phyloP scores from a whole-genome alignment of 1,140 invertebrate genomes.

The Danaus plexippus region DNA sequence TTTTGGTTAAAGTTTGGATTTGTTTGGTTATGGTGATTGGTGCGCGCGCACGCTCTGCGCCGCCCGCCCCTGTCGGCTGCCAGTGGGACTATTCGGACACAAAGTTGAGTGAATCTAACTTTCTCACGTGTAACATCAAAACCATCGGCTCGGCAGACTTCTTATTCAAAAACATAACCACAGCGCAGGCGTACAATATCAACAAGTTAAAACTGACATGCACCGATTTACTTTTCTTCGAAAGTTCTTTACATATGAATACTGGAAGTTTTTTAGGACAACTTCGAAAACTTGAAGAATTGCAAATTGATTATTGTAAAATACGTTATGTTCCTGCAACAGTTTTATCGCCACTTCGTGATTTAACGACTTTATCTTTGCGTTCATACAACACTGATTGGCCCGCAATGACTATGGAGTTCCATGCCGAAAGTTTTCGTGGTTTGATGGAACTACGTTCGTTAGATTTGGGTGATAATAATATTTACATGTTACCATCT shows the following conservation, averaged over 20 bases:
- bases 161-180: slow-evolving; percentile 80
- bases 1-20: slow-evolving; percentile 69
- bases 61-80: slow-evolving; percentile 76
- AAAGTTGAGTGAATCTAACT: slow-evolving; percentile 71
- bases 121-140: slow-evolving; percentile 79
- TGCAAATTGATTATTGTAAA: slow-evolving; percentile 85
- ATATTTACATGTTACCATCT: slow-evolving; percentile 83
- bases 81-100: slow-evolving; percentile 76
- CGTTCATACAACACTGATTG: slow-evolving; percentile 85
- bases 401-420: slow-evolving; percentile 84
- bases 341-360: slow-evolving; percentile 77
- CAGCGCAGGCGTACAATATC: slow-evolving; percentile 77
- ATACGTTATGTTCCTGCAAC: slow-evolving; percentile 81
- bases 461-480: slow-evolving; percentile 85
- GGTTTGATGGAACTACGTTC: slow-evolving; percentile 78
- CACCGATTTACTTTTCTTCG: slow-evolving; percentile 84
- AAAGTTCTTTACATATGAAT: slow-evolving; percentile 79
- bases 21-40: slow-evolving; percentile 54
- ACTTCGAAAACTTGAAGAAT: slow-evolving; percentile 73
- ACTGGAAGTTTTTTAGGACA: slow-evolving; percentile 78
- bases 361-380: slow-evolving; percentile 80
- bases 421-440: slow-evolving; percentile 80
- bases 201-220: slow-evolving; percentile 81
- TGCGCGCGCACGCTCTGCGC: slow-evolving; percentile 66
- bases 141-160: slow-evolving; percentile 80